Conservation (phyloP, 2,888 invertebrate species). For the Mamestra brassicae region DNA sequence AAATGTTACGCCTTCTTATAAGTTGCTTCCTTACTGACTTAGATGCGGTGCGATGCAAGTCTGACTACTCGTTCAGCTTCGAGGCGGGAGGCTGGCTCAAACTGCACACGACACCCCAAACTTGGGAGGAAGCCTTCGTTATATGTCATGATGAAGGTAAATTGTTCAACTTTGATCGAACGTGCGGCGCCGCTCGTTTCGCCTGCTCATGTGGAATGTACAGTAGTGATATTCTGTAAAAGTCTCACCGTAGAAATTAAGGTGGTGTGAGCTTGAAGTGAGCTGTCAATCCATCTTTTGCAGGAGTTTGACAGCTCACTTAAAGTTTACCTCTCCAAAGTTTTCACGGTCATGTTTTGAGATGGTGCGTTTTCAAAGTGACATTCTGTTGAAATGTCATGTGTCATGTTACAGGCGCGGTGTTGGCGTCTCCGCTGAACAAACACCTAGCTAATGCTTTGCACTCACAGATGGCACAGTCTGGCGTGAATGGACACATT, state of each 20-base stretch:
- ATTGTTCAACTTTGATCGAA: neutral
- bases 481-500: neutral
- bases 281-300: too few species aligned
- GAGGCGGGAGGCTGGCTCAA: constrained; percentile 23
- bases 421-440: constrained; percentile 37
- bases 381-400: neutral
- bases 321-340: too few species aligned
- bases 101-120: constrained; percentile 11
- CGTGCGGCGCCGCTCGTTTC: too few species aligned
- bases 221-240: too few species aligned
- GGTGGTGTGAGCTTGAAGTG: too few species aligned
- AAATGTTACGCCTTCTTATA: too few species aligned
- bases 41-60: constrained; percentile 4
- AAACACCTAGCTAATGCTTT: constrained; percentile 9
- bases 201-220: too few species aligned
- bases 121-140: constrained; percentile 21
- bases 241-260: too few species aligned
- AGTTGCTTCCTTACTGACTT: neutral
- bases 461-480: neutral
- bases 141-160: constrained; percentile 7
- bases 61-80: constrained; percentile 9
- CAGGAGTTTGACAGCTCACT: too few species aligned
- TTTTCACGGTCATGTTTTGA: neutral
- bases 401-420: constrained; percentile 33
- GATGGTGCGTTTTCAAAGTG: neutral